Evolutionary conservation across 1,140 invertebrate species (phyloP), one percentile per base, ranked within the genome.

Genomic region (Drosophila kepulauana): DNA sequence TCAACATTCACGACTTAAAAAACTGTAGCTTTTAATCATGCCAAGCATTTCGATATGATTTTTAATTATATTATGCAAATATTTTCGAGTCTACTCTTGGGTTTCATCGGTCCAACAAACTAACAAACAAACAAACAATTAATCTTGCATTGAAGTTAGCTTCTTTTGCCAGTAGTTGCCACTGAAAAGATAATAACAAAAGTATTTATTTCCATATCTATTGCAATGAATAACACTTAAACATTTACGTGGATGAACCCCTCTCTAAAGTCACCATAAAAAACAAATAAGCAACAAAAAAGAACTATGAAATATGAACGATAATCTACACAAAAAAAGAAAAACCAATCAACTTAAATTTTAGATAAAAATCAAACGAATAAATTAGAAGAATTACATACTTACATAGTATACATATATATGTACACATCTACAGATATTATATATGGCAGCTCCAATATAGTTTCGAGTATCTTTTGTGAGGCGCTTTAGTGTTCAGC

Each of bases 11-110:
- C 72, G 38, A 75, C 67, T 57, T 28, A 58, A 64, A 49, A 33
- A 88, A 74, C 69, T 88, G 63, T 88, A 88, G 84, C 84, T 87
- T 84, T 80, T 80, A 87, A 84, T 84, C 80, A 87, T 87, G 84
- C 84, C 80, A 88, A 87, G 80, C 80, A 87, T 87, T 88, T 88
- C 82, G 45, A 49, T 81, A 84, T 88, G 38, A 69, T 61, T 79
- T 85, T 70, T 62, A 38, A 13, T 51, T 81, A 62, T 13, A 38
- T 74, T 58, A 35, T 51, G 48, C 46, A 35, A 57, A 51, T 63
- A 46, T 56, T 46, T 75, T 77, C 46, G 25, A 64, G 75, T 69
- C 45, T 67, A 46, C 57, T 46, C 45, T 69, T 79, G 58, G 77
- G 70, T 79, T 75, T 16, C 56, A 51, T 38, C 48, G 64, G 35